Base-by-base conservation (phyloP, 2,797 vertebrate genomes). In the Alauda arvensis region DNA sequence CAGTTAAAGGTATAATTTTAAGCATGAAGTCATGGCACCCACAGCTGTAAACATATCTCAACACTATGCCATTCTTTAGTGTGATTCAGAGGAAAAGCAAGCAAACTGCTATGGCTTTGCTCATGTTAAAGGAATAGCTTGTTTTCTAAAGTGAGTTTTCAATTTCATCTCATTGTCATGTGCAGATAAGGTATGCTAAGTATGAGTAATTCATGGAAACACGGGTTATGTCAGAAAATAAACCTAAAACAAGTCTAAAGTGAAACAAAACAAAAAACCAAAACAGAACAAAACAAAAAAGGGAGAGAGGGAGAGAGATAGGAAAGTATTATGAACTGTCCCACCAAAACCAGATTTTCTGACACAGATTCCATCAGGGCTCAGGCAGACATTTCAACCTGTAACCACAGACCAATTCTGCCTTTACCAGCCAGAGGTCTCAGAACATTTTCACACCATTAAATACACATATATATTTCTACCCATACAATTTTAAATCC, bases 61-160 rank as follows among this genome's bases (percentile, higher is more conserved):
- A 87, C 80, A 92, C 85, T 94, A 49, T 67, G 53, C 83, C 68
- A 82, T 92, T 93, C 94, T 94, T 85, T 3, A 78, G 39, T 5
- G 46, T 92, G 90, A 94, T 87, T 92, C 84, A 91, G 39, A 85
- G 70, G 85, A 88, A 93, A 93, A 88, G 65, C 60, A 94, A 91
- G 57, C 63, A 68, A 69, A 87, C 55, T 55, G 61, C 83, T 39
- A 46, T 2, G 20, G 77, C 46, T 87, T 87, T 5, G 5, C 61
- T 85, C 37, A 69, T 0, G 1, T 70, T 92, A 76, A 90, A 89
- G 85, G 53, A 83, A 79, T 17, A 85, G 49, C 20, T 68, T 46
- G 18, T 52, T 84, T 88, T 86, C 76, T 61, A 24, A 67, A 84
- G 18, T 12, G 31, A 87, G 46, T 59, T 85, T 52, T 52, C 45